A percentile compares a stretch with the other conserved stretches of the same genome.
phyloP scores from a whole-genome alignment of 2,797 vertebrate genomes.

The Rhinatrema bivittatum region DNA sequence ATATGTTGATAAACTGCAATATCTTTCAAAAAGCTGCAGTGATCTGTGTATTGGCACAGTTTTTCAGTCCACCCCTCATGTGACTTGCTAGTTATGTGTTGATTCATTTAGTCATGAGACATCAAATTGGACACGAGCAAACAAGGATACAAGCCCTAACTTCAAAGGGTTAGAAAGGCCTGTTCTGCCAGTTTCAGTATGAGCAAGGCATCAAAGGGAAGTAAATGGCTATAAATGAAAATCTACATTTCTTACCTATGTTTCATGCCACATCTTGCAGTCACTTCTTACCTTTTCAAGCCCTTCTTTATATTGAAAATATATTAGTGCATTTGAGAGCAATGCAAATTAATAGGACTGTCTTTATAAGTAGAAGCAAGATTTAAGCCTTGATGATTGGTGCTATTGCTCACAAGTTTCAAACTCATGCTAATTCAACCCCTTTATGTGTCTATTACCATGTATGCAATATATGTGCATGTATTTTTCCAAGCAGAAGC shows the following conservation, averaged over 20 bases:
- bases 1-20: not conserved
- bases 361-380: too few relatives aligned
- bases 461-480: too few relatives aligned
- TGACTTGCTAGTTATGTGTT: constrained; percentile 55
- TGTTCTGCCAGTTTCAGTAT: constrained; percentile 49
- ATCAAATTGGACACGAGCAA: constrained; percentile 39
- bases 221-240: constrained; percentile 24
- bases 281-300: not conserved
- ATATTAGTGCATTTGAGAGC: too few relatives aligned
- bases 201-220: constrained; percentile 37
- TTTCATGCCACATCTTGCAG: constrained; percentile 18
- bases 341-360: too few relatives aligned
- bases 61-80: constrained; percentile 49
- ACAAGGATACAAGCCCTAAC: constrained; percentile 42
- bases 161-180: constrained; percentile 45
- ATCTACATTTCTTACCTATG: constrained; percentile 19
- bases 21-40: not conserved
- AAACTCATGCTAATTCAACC: too few relatives aligned
- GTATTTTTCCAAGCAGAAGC: too few relatives aligned
- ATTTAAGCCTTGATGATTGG: too few relatives aligned
- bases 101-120: constrained; percentile 59
- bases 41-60: constrained; percentile 33
- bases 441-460: too few relatives aligned
- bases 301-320: too few relatives aligned
- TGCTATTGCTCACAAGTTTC: too few relatives aligned